phyloP scores from a whole-genome alignment of 1,140 invertebrate genomes.

The Orussus abietinus region DNA sequence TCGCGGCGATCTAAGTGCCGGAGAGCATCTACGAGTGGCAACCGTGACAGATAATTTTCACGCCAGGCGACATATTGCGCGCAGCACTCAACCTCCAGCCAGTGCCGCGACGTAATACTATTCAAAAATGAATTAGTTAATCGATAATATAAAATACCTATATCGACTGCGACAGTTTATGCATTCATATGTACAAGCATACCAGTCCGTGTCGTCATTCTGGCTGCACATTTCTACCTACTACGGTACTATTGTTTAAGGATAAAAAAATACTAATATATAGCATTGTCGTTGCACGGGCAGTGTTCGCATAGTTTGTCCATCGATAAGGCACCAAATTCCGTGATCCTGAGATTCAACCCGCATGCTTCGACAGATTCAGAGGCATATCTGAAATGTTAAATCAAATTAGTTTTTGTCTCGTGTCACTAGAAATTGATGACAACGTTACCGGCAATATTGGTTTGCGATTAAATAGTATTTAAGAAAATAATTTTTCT shows the following conservation, averaged over 20 bases:
- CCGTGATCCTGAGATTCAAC: constrained; percentile 53
- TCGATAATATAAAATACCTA: constrained; percentile 40
- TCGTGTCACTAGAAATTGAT: background rate
- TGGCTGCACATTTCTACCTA: constrained; percentile 36
- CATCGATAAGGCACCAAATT: constrained; percentile 51
- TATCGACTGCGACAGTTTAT: constrained; percentile 38
- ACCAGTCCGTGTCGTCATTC: constrained; percentile 27
- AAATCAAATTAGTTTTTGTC: constrained; percentile 8
- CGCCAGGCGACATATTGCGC: constrained; percentile 26
- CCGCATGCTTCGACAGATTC: constrained; percentile 54
- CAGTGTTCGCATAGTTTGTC: constrained; percentile 47
- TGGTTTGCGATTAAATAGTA: background rate
- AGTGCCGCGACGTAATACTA: constrained; percentile 38
- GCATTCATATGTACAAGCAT: constrained; percentile 45
- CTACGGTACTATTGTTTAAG: constrained; percentile 44
- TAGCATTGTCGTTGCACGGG: constrained; percentile 52
- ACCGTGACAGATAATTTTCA: constrained; percentile 27
- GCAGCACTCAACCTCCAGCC: constrained; percentile 33
- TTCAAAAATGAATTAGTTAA: constrained; percentile 25
- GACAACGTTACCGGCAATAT: background rate
- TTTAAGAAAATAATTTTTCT: background rate
- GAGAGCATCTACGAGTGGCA: background rate
- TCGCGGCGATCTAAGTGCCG: background rate
- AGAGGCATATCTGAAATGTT: constrained; percentile 50
- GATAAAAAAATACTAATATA: constrained; percentile 53